Base-by-base conservation (phyloP, 2,113 vertebrate genomes). In the Ondatra zibethicus region DNA sequence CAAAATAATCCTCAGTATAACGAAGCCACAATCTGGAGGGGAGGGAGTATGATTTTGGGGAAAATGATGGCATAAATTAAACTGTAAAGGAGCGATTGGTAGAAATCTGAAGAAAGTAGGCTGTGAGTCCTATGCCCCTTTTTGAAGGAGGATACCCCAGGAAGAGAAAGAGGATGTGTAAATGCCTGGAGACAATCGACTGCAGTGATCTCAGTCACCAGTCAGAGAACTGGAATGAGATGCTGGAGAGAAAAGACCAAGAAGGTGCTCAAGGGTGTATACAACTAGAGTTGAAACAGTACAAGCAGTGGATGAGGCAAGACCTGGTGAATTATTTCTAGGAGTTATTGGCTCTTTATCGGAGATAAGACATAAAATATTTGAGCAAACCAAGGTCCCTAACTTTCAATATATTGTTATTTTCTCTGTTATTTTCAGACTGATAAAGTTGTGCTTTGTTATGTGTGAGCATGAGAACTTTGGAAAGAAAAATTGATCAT, bases 1-100 rank as follows among this genome's bases (percentile, higher is more conserved):
- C 4, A 23, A 11, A 7, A 19, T 76, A 16, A 14, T 61, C 21
- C 4, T 52, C 23, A 39, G 0, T 33, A 27, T 47, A 13, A 1
- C 16, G 0, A 70, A 36, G 29, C 36, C n/a, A 50, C 9, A 25
- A 1, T 5, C 6, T 47, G 2, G 39, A 1, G 2, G n/a, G 19
- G 10, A 25, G 19, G 7, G 63, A 7, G 36, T 81, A 2, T 25
- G n/a, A 85, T 4, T 84, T 78, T 33, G 19, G 10, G 3, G 21
- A 70, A n/a, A 89, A 81, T 14, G 3, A 6, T 6, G 52, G 4
- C 21, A 66, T 45, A 84, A 77, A 2, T 12, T 21, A 75, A 1
- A 13, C 31, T 27, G 13, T 31, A 55, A 50, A 42, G 11, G 10
- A 86, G 23, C 2, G 4, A 52, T 61, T n/a, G 39, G 61, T 33